Conservation (phyloP, 2,113 vertebrate genomes). For the Hiodon alosoides region DNA sequence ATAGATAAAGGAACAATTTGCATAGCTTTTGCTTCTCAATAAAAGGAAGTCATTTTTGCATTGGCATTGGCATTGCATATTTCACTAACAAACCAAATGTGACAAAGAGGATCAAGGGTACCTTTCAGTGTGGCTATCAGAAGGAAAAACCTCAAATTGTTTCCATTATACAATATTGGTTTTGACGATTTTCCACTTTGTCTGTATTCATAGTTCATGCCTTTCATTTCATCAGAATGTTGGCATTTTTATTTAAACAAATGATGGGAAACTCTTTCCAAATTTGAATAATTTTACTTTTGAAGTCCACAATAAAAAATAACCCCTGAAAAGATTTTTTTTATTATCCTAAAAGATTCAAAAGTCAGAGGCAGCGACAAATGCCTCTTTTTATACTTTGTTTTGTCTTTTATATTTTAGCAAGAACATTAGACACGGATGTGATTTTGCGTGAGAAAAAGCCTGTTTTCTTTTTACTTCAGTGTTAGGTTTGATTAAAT, state of each 20-base stretch:
- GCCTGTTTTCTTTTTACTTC: slow-evolving; percentile 17
- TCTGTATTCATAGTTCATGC: slow-evolving; percentile 36
- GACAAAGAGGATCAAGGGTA: slow-evolving; percentile 61
- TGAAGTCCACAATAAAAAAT: slow-evolving; percentile 43
- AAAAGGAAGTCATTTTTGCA: slow-evolving; percentile 60
- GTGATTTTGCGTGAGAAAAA: slow-evolving; percentile 19
- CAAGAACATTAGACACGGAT: slow-evolving; percentile 15
- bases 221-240: slow-evolving; percentile 49
- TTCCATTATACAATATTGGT: slow-evolving; percentile 52
- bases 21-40: slow-evolving; percentile 63
- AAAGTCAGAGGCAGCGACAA: slow-evolving; percentile 48
- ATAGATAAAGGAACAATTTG: slow-evolving; percentile 73
- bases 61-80: slow-evolving; percentile 42
- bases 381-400: slow-evolving; percentile 45
- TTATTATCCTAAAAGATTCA: slow-evolving; percentile 46
- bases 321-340: slow-evolving; percentile 33
- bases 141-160: slow-evolving; percentile 49
- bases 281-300: slow-evolving; percentile 57
- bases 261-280: slow-evolving; percentile 46
- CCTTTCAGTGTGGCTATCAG: slow-evolving; percentile 53
- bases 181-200: slow-evolving; percentile 59
- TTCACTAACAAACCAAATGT: slow-evolving; percentile 50
- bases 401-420: slow-evolving; percentile 43
- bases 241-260: slow-evolving; percentile 37
- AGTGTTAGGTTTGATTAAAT: slow-evolving; percentile 16